These are phyloP conservation scores for Drosophila bunnanda DNA, from an alignment of 2,888 invertebrate genomes.

Conservation along the genomic window DNA sequence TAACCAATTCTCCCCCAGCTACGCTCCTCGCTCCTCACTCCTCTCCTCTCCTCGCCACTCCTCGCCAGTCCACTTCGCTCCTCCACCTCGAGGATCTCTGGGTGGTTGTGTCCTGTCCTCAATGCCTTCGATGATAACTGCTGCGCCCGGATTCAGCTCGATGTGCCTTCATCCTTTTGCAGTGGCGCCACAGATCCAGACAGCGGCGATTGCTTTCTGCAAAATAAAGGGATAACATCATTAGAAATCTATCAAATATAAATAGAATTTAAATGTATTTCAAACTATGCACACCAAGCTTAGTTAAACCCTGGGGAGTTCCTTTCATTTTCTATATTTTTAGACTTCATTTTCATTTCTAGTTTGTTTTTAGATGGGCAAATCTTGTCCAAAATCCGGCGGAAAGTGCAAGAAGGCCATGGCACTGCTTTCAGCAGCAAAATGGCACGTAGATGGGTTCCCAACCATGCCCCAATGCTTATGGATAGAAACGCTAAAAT, in stretches of 20 bases:
- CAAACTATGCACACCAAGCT: not conserved
- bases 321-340: not conserved
- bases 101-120: conserved; percentile 63
- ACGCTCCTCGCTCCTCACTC: conserved; percentile 22
- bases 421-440: conserved; percentile 14
- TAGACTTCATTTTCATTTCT: conserved; percentile 1
- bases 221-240: conserved; percentile 64
- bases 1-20: conserved; percentile 63
- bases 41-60: conserved; percentile 24
- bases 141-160: conserved; percentile 87
- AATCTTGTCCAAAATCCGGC: conserved; percentile 2
- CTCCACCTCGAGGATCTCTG: conserved; percentile 26
- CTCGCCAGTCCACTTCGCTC: conserved; percentile 32
- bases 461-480: conserved; percentile 11
- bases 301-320: not conserved
- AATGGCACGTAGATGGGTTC: conserved; percentile 47
- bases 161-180: conserved; percentile 87
- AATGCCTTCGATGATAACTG: conserved; percentile 84
- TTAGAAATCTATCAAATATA: not conserved
- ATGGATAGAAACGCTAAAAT: conserved; percentile 40
- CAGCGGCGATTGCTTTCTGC: conserved; percentile 86
- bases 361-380: not conserved
- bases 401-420: conserved; percentile 18
- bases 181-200: conserved; percentile 18
- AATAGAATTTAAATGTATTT: not conserved